phyloP scores from a whole-genome alignment of 2,888 invertebrate genomes.

The Pseudeuparius sepicola region DNA sequence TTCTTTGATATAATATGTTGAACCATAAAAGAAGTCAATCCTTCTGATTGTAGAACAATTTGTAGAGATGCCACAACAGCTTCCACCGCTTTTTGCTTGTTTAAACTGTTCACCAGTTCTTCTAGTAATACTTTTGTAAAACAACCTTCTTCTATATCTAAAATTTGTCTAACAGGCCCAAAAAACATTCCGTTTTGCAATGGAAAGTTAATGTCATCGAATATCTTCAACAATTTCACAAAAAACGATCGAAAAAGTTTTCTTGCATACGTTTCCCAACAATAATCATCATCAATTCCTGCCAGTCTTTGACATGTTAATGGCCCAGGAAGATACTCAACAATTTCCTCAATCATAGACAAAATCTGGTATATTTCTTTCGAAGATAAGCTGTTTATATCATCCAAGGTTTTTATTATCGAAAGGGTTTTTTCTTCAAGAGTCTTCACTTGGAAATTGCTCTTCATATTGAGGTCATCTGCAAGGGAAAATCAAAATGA shows the following conservation, averaged over 20 bases:
- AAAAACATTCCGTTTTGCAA: conserved; percentile 36
- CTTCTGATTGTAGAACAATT: conserved; percentile 46
- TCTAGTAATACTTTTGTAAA: conserved; percentile 43
- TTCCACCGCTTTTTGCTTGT: conserved; percentile 32
- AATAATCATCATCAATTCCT: conserved; percentile 42
- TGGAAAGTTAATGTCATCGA: too few species aligned
- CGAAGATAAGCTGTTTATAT: too few species aligned
- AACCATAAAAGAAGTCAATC: conserved; percentile 43
- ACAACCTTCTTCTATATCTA: conserved; percentile 45
- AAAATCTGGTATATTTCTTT: conserved; percentile 34
- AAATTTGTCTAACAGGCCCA: conserved; percentile 39
- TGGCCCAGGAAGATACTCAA: conserved; percentile 42
- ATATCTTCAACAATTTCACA: too few species aligned
- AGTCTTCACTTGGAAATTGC: too few species aligned
- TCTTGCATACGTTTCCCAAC: too few species aligned
- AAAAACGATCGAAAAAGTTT: too few species aligned
- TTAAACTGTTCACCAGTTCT: conserved; percentile 42
- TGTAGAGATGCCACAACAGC: conserved; percentile 39
- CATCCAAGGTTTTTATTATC: too few species aligned
- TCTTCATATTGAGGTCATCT: too few species aligned
- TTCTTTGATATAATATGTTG: conserved; percentile 16
- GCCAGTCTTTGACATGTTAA: conserved; percentile 57
- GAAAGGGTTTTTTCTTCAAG: too few species aligned
- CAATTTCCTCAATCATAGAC: conserved; percentile 30
- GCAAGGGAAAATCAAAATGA: conserved; percentile 38